Base-by-base conservation (phyloP, 2,888 invertebrate genomes). In the Eulithis testata region DNA sequence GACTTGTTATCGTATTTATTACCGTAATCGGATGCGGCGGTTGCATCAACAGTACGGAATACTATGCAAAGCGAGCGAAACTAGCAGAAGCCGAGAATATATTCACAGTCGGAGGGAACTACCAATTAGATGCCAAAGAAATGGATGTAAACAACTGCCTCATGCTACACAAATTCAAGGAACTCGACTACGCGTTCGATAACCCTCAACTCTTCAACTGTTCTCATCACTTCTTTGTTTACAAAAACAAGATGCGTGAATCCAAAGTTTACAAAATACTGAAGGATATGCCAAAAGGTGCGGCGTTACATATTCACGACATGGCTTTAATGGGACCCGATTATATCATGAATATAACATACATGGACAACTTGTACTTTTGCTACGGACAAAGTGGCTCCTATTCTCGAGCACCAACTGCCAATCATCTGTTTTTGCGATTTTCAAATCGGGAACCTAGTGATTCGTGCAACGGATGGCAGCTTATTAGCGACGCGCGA, bases 251-350 rank as follows among this genome's bases (percentile, higher is more conserved):
- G 12, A 95, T 97, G 51, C 88, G 93, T 6, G 73, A 89, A 0
- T 96, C 96, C 0, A 90, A 94, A 67, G 94, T 97, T 0, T 97
- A 95, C 77, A 84, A 94, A 71, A 91, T 96, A 7, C 94, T 97
- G 11, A 90, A 94, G 68, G 85, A 85, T 44, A 94, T 97, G 93
- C 97, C 97, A 0, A 97, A 97, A 87, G 97, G 96, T 4, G 95
- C 94, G 0, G 94, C 95, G 0, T 83, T 97, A 11, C 97, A 97
- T 80, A 91, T 95, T 0, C 97, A 97, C 77, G 94, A 96, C 70
- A 94, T 95, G 65, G 95, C 95, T 0, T 85, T 95, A 0, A 91
- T 94, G 21, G 95, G 95, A 6, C 89, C 94, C 0, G 94, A 95
- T 68, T 96, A 94, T 71, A 74, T 96, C 0, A 79, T 96, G 47